Conservation (phyloP, 2,113 vertebrate species). For the Montifringilla adamsi region DNA sequence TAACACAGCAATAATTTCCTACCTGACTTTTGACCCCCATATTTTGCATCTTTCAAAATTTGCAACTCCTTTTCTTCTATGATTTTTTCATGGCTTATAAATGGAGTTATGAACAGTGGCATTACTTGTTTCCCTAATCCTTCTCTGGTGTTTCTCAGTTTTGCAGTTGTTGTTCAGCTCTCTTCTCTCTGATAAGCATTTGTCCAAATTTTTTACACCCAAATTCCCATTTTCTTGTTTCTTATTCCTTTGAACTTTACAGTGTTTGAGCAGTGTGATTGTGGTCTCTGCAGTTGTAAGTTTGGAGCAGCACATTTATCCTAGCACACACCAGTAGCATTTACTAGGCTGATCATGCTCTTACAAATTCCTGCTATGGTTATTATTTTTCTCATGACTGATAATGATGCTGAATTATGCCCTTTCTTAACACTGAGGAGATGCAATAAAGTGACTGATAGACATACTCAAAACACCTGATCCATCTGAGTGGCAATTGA, state of each 20-base stretch:
- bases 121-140: neutral
- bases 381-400: constrained; percentile 39
- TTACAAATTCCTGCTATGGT: neutral
- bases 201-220: neutral
- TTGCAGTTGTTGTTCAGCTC: neutral
- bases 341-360: constrained; percentile 2
- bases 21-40: neutral
- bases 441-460: neutral
- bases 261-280: neutral
- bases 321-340: neutral
- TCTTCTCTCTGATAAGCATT: neutral
- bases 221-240: neutral
- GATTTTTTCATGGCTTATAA: neutral
- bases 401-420: neutral
- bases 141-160: neutral
- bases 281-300: neutral
- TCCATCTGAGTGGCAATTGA: neutral
- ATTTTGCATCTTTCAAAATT: neutral
- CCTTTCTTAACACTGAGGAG: neutral
- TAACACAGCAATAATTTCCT: neutral
- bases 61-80: neutral
- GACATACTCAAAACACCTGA: neutral
- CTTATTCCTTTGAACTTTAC: neutral
- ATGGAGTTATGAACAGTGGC: neutral
- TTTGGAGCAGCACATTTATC: neutral